Base-by-base conservation (phyloP, 1,140 invertebrate genomes). In the Drosophila subpulchrella region DNA sequence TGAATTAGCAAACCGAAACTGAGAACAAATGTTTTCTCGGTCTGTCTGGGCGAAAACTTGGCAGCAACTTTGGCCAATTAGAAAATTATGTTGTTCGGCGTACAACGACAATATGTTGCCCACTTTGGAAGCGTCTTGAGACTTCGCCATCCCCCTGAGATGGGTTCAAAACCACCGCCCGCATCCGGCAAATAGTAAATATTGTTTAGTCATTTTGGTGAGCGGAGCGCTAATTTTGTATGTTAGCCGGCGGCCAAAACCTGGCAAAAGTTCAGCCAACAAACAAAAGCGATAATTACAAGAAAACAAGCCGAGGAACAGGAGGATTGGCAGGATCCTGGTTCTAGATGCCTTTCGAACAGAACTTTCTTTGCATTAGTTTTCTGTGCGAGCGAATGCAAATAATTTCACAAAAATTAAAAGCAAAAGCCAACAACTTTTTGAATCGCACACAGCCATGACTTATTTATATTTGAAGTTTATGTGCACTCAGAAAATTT, bases 201-300 rank as follows among this genome's bases (percentile, higher is more conserved):
- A 84, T 88, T 91, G 83, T 91, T 89, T 85, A 89, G 76, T 81
- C 83, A 91, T 91, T 91, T 91, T 79, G 73, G 42, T 72, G 73
- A 58, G 77, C 83, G 88, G 61, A 57, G 76, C 83, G 88, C 84
- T 89, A 91, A 91, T 89, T 89, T 91, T 66, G 78, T 84, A 76
- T 82, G 81, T 75, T 91, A 75, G 90, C 90, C 83, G 81, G 50
- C 75, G 90, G 84, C 53, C 74, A 74, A 62, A 65, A 81, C 66
- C 81, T 84, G 85, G 65, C 81, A 75, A 90, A 89, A 89, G 85
- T 89, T 84, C 70, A 81, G 59, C 81, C 61, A 90, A 91, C 81
- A 91, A 89, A 91, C 89, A 91, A 91, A 91, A 79, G 89, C 80
- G 89, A 89, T 91, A 91, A 91, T 91, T 91, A 89, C 77, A 89